Base-by-base conservation (phyloP, 2,888 invertebrate species). In the Exocentrus adspersus region DNA sequence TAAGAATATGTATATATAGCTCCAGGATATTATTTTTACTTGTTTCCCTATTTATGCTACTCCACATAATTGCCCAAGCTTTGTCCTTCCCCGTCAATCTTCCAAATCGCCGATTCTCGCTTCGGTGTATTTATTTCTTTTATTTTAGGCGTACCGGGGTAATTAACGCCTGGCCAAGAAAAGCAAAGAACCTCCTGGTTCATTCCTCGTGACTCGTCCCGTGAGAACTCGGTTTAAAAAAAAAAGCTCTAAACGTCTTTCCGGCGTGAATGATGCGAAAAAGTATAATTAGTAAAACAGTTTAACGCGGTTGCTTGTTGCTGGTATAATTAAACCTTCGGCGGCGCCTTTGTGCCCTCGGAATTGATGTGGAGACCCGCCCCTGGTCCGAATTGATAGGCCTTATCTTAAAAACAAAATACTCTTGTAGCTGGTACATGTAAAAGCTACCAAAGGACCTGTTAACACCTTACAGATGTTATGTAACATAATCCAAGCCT, bases 401-500 rank as follows among this genome's bases (percentile, higher is more conserved):
- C 37, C 37, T 37, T 37, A 37, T n/a, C n/a, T 30, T 30, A 30
- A 30, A 30, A n/a, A n/a, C n/a, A n/a, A n/a, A n/a, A n/a, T n/a
- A n/a, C n/a, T n/a, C n/a, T n/a, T n/a, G 53, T 53, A 12, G 17
- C 20, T 28, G 21, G 16, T 46, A 60, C 53, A 53, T 46, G 24
- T 53, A 60, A 53, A 53, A 60, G 28, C 41, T 21, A 32, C 52
- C 45, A 32, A 52, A 52, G 52, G 53, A 60, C 60, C 28, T 52
- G 60, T 53, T 53, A 32, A 52, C 45, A 32, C 28, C 24, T 60
- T 60, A 51, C 19, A 46, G 41, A 37, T 53, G 43, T 57, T 57
- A 53, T 60, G 60, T 60, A 60, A 60, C 52, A 30, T 53, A 60
- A 52, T 46, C 24, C 48, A 46, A 30, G 16, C 43, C 57, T 46